phyloP scores from a whole-genome alignment of 1,140 invertebrate genomes.

The Oedothorax gibbosus region DNA sequence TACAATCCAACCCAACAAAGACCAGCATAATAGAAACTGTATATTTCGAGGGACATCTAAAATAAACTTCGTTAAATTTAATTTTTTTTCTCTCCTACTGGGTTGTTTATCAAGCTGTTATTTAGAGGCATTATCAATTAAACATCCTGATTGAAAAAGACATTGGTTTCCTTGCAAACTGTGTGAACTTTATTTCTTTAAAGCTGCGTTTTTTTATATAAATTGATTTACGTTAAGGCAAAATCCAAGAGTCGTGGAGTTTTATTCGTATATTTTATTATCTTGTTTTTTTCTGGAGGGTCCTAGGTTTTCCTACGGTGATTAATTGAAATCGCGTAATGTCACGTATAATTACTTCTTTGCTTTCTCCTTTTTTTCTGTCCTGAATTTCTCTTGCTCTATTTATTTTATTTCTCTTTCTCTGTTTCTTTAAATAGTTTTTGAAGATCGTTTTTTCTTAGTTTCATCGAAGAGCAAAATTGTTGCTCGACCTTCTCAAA shows the following conservation, averaged over 20 bases:
- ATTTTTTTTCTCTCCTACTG: background rate
- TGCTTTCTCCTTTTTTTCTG: background rate
- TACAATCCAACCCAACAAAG: too few species aligned
- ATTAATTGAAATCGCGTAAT: constrained; percentile 44
- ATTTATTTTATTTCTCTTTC: constrained; percentile 17
- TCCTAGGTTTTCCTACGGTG: constrained; percentile 14
- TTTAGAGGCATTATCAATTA: constrained; percentile 28
- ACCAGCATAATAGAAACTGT: too few species aligned
- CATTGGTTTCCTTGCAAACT: background rate
- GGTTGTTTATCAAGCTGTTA: constrained; percentile 14
- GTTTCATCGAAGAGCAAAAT: background rate
- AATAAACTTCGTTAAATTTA: too few species aligned
- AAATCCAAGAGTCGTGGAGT: constrained; percentile 4
- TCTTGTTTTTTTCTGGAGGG: background rate
- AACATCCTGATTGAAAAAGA: constrained; percentile 6
- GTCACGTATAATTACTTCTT: constrained; percentile 46
- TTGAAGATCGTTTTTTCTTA: background rate
- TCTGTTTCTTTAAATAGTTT: background rate
- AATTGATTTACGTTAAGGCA: constrained; percentile 14
- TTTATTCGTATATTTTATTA: background rate
- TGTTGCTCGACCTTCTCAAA: constrained; percentile 8
- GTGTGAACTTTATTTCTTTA: too few species aligned
- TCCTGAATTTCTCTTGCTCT: constrained; percentile 17
- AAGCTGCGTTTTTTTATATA: background rate
- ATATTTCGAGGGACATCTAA: too few species aligned